Evolutionary conservation across 92 coral and sea anemone species (phyloP).

Genomic region (Umimayanthus chanpuru): DNA sequence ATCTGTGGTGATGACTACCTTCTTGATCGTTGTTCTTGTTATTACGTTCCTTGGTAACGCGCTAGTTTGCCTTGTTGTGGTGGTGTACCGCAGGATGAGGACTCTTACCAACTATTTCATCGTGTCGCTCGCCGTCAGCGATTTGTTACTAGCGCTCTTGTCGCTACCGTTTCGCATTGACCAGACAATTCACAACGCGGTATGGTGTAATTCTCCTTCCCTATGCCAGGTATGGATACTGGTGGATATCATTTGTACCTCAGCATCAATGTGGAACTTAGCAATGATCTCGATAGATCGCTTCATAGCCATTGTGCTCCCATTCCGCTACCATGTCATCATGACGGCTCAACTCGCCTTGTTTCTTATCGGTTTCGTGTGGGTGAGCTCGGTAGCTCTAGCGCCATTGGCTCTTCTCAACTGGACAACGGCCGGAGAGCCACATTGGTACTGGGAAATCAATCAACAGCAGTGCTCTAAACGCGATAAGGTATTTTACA

Average conservation of each 20-base stretch:
- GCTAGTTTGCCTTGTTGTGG: constrained; percentile 75
- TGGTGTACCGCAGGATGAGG: constrained; percentile 80
- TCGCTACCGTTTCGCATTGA: constrained; percentile 81
- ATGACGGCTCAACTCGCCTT: constrained; percentile 68
- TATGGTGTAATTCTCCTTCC: constrained; percentile 69
- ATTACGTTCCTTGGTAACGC: constrained; percentile 82
- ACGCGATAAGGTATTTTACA: constrained; percentile 70
- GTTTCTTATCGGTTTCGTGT: constrained; percentile 66
- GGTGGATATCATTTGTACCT: constrained; percentile 70
- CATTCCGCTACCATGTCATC: constrained; percentile 84
- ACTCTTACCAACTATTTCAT: constrained; percentile 89
- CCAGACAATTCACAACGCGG: constrained; percentile 72
- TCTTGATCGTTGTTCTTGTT: constrained; percentile 67
- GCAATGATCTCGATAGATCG: constrained; percentile 92
- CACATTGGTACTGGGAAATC: constrained; percentile 33
- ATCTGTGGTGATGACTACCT: constrained; percentile 63
- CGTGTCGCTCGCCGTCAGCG: constrained; percentile 89
- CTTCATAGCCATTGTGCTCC: constrained; percentile 81
- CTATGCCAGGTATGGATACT: constrained; percentile 73
- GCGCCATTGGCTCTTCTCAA: constrained; percentile 63
- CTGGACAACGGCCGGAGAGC: constrained; percentile 67
- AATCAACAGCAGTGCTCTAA: constrained; percentile 52
- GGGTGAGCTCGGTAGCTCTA: constrained; percentile 64
- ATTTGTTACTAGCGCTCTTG: constrained; percentile 67
- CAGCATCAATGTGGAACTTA: constrained; percentile 92